Base-by-base conservation (phyloP, 2,797 vertebrate genomes). In the Parotocinclus haroldoi region DNA sequence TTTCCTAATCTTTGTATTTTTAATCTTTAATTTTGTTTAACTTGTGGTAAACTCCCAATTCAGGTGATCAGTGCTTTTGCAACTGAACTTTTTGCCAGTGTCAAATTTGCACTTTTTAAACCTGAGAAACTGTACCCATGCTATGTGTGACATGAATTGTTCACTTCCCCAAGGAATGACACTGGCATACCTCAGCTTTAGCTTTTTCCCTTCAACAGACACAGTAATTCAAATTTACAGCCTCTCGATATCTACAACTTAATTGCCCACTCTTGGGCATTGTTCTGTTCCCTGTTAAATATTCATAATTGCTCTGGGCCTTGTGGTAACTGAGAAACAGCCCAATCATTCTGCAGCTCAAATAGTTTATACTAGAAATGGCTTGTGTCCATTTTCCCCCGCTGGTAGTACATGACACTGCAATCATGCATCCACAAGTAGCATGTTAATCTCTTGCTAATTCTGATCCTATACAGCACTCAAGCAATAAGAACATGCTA, bases 371-470 rank as follows among this genome's bases (percentile, higher is more conserved):
- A 44, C 3, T 18, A 58, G 61, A 63, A 62, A 63, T 48, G 17
- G 58, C 50, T 49, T 63, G 44, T 27, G 58, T 46, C 37, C 8
- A 44, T 39, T 46, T 50, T 46, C 10, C 37, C 4, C 58, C 45
- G 10, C 58, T 63, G 18, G n/a, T n/a, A n/a, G n/a, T 50, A 69
- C 61, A 53, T 63, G 53, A 61, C 38, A 57, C 51, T 42, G 42
- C 53, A 63, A 65, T 76, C 68, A 69, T 39, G 66, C 59, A 48
- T 58, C 13, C 76, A 56, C n/a, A 55, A 76, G 64, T 44, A 55
- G 13, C 58, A 78, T 40, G 58, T 84, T 78, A 62, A 63, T 63
- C 55, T 63, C 19, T n/a, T 42, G 51, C 67, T 74, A 52, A 53
- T 54, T 68, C 65, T 71, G 66, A 73, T 55, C 67, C 48, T 46